Evolutionary conservation across 1,140 invertebrate species (phyloP).

Genomic region (Periplaneta americana): DNA sequence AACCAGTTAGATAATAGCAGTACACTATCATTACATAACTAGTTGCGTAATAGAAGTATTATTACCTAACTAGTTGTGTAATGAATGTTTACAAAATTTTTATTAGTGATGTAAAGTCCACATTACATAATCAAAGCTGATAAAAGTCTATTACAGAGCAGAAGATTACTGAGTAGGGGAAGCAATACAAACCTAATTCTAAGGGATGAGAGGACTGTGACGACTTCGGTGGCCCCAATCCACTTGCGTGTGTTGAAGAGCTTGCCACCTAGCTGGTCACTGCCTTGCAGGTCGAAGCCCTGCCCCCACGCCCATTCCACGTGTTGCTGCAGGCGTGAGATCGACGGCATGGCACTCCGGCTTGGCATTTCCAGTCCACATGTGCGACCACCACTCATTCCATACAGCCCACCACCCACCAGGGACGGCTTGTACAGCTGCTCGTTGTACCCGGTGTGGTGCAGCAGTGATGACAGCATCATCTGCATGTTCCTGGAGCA

Average conservation of each 20-base stretch:
- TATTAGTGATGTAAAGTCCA: too few relatives aligned
- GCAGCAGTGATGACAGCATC: conserved; percentile 75
- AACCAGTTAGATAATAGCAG: too few relatives aligned
- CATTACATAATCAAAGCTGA: too few relatives aligned
- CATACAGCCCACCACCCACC: conserved; percentile 34
- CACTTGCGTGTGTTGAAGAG: conserved; percentile 83
- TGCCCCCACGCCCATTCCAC: conserved; percentile 84
- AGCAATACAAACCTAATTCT: conserved; percentile 54
- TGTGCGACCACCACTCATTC: conserved; percentile 32
- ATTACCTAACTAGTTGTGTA: too few relatives aligned
- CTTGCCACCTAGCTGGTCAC: conserved; percentile 75
- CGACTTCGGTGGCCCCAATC: conserved; percentile 86
- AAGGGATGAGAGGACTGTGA: conserved; percentile 70
- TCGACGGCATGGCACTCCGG: conserved; percentile 70
- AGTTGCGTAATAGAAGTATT: too few relatives aligned
- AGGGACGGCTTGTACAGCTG: conserved; percentile 47
- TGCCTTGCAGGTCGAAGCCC: conserved; percentile 80
- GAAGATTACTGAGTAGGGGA: too few relatives aligned
- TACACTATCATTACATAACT: too few relatives aligned
- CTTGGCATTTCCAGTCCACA: conserved; percentile 41
- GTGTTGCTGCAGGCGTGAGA: conserved; percentile 73
- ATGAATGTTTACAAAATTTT: too few relatives aligned
- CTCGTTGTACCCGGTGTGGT: conserved; percentile 62
- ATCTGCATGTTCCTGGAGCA: conserved; percentile 78
- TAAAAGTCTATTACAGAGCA: too few relatives aligned